Evolutionary conservation across 2,797 vertebrate genomes (phyloP).

Genomic region (Carduelis carduelis): DNA sequence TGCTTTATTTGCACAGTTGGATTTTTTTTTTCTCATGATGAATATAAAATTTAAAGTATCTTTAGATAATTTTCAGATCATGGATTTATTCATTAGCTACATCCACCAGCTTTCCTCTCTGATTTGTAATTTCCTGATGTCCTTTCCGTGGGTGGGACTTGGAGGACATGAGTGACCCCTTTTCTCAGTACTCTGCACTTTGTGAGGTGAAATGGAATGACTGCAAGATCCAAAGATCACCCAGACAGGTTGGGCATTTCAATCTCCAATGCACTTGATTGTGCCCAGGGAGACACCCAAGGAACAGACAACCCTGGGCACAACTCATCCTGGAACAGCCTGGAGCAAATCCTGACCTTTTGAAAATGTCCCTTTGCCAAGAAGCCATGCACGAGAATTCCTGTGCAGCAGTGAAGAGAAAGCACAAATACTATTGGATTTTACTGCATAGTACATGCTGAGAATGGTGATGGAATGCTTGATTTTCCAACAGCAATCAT

Average conservation of each 20-base stretch:
- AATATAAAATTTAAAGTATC: background rate
- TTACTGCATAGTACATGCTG: background rate
- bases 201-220: background rate
- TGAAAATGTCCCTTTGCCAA: background rate
- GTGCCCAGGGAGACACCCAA: background rate
- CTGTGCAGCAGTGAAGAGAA: background rate
- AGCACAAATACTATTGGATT: background rate
- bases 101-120: background rate
- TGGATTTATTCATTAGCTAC: background rate
- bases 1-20: background rate
- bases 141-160: background rate
- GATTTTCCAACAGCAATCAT: background rate
- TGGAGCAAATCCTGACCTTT: background rate
- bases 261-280: accelerated
- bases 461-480: background rate
- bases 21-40: accelerated
- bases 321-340: background rate
- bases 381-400: background rate
- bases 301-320: background rate
- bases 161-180: background rate
- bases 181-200: background rate
- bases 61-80: background rate
- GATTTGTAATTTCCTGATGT: background rate
- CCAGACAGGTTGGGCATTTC: background rate
- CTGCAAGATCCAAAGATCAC: background rate